Percentiles rank a stretch among this genome's conserved stretches.
phyloP scores from a whole-genome alignment of 2,113 vertebrate genomes.

The Trichechus manatus region DNA sequence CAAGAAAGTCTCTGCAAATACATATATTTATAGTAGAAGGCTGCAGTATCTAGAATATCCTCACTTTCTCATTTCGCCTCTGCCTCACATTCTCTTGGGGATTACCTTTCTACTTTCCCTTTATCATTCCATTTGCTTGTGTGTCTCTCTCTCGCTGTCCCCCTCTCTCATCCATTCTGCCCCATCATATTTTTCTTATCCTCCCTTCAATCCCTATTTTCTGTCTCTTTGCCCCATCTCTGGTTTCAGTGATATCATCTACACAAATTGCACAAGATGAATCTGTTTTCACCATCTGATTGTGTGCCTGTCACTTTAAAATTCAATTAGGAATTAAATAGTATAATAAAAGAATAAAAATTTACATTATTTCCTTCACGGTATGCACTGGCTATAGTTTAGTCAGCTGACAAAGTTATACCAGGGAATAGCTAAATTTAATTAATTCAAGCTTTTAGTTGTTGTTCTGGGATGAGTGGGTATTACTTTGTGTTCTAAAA shows the following conservation, averaged over 20 bases:
- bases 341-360: neutral
- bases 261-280: neutral
- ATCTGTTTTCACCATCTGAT: neutral
- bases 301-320: conserved; percentile 17
- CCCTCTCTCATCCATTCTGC: neutral
- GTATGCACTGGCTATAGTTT: neutral
- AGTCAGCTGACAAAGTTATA: neutral
- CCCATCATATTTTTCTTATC: neutral
- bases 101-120: neutral
- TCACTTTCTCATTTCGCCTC: neutral
- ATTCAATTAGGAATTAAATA: neutral
- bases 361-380: neutral
- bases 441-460: neutral
- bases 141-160: neutral
- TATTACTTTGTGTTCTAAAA: neutral
- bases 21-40: neutral
- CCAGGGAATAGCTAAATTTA: neutral
- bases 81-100: neutral
- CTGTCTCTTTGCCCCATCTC: neutral
- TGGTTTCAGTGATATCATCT: neutral
- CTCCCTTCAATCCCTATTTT: neutral
- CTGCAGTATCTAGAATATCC: neutral
- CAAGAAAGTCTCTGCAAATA: neutral
- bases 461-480: neutral
- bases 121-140: neutral